A percentile compares a stretch with the other conserved stretches of the same genome.
These are phyloP conservation scores for Lepidocolaptes lacrymiger DNA, from an alignment of 2,797 vertebrate species.

Conservation along the genomic window DNA sequence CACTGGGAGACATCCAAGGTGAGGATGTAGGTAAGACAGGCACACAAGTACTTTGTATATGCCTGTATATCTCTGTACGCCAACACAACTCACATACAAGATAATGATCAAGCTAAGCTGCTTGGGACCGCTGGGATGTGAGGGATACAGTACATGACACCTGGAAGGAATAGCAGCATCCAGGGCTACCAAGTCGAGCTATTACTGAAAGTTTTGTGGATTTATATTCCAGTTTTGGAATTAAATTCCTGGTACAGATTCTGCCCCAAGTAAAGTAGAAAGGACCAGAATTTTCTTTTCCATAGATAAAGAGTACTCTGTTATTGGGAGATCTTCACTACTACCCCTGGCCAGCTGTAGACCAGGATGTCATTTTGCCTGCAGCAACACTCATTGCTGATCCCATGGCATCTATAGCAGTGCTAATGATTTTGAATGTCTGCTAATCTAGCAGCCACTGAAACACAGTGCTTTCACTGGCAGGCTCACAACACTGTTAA, in stretches of 20 bases:
- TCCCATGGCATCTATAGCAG: neutral
- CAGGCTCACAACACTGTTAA: fast-evolving
- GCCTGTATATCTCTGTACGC: neutral
- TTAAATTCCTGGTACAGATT: neutral
- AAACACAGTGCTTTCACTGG: neutral
- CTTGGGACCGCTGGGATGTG: fast-evolving
- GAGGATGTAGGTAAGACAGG: neutral
- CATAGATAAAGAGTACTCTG: neutral
- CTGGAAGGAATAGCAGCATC: neutral
- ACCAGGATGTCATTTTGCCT: neutral
- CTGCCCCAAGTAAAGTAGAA: neutral
- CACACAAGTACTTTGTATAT: neutral
- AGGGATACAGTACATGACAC: neutral
- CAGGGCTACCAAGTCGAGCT: neutral
- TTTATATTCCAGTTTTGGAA: neutral
- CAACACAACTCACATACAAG: neutral
- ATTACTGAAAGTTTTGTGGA: neutral
- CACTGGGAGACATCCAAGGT: neutral
- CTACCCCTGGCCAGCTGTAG: neutral
- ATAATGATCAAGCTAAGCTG: neutral
- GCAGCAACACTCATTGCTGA: neutral
- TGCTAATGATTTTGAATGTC: neutral
- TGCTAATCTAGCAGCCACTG: neutral
- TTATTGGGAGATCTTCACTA: neutral
- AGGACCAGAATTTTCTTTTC: neutral